These are phyloP conservation scores for Mesaphorura yosii DNA, from an alignment of 1,140 invertebrate species.

Conservation along the genomic window DNA sequence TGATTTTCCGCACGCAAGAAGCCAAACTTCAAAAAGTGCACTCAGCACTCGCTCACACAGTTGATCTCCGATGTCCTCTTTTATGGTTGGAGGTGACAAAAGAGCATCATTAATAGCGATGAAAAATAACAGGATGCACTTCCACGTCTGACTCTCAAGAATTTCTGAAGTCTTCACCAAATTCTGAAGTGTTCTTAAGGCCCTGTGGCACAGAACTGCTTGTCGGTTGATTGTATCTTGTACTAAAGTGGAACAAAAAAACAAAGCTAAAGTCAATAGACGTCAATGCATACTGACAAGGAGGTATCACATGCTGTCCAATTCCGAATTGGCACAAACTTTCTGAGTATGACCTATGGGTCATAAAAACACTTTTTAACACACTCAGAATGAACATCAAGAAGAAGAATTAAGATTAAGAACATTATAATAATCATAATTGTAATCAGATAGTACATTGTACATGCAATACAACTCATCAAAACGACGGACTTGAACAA, in stretches of 20 bases:
- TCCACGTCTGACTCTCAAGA: conserved; percentile 80
- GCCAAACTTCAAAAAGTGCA: conserved; percentile 89
- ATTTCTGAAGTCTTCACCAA: conserved; percentile 66
- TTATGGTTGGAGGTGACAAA: conserved; percentile 77
- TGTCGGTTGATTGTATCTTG: conserved; percentile 81
- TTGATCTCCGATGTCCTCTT: conserved; percentile 89
- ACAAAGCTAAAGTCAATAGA: too few relatives aligned
- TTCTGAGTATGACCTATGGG: too few relatives aligned
- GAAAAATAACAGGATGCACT: conserved; percentile 74
- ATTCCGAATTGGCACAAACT: not conserved
- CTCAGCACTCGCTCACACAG: conserved; percentile 84
- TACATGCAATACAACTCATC: too few relatives aligned
- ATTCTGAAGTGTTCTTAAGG: conserved; percentile 74
- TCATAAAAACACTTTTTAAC: too few relatives aligned
- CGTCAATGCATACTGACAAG: conserved; percentile 1
- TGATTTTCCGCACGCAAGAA: conserved; percentile 77
- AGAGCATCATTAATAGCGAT: conserved; percentile 85
- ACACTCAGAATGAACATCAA: too few relatives aligned
- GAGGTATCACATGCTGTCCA: conserved; percentile 14
- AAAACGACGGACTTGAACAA: too few relatives aligned
- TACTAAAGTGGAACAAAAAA: conserved; percentile 44
- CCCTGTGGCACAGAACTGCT: conserved; percentile 87
- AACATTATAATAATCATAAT: too few relatives aligned
- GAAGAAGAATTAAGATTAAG: too few relatives aligned
- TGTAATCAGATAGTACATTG: too few relatives aligned